Evolutionary conservation across 2,888 invertebrate species (phyloP).

Genomic region (Athrips mouffetella): DNA sequence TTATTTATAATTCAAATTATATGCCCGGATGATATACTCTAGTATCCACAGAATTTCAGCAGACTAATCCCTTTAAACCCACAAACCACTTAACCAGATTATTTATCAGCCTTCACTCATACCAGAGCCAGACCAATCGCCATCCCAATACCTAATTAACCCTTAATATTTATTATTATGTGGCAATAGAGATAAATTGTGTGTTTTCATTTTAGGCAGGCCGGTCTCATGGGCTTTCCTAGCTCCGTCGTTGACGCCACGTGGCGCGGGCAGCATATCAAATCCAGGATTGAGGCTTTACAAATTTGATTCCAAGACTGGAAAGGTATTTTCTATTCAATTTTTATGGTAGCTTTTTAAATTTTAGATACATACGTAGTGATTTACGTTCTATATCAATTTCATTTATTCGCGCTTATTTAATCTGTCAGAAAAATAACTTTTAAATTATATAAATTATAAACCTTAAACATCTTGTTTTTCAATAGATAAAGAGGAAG

Average conservation of each 20-base stretch:
- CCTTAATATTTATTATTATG: not conserved
- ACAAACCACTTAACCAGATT: not conserved
- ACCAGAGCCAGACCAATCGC: not conserved
- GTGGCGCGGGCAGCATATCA: slow-evolving; percentile 88
- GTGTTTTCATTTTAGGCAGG: slow-evolving; percentile 75
- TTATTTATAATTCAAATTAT: no score
- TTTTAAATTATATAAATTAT: no score
- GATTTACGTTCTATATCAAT: no score
- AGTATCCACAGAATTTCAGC: no score
- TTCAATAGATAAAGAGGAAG: no score
- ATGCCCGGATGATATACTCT: no score
- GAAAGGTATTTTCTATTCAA: slow-evolving; percentile 81
- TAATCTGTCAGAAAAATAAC: no score
- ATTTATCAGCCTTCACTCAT: not conserved
- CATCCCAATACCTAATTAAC: not conserved
- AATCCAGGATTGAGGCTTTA: slow-evolving; percentile 94
- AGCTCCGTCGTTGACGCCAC: slow-evolving; percentile 93
- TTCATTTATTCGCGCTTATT: no score
- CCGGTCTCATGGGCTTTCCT: slow-evolving; percentile 93
- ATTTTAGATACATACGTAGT: no score
- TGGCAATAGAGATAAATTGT: slow-evolving; percentile 12
- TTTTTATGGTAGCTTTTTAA: no score
- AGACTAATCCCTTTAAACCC: not conserved
- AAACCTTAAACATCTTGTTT: no score
- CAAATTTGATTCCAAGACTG: slow-evolving; percentile 92